A percentile compares a stretch with the other conserved stretches of the same genome.
phyloP scores from a whole-genome alignment of 2,113 vertebrate genomes.

The Solenodon paradoxus region DNA sequence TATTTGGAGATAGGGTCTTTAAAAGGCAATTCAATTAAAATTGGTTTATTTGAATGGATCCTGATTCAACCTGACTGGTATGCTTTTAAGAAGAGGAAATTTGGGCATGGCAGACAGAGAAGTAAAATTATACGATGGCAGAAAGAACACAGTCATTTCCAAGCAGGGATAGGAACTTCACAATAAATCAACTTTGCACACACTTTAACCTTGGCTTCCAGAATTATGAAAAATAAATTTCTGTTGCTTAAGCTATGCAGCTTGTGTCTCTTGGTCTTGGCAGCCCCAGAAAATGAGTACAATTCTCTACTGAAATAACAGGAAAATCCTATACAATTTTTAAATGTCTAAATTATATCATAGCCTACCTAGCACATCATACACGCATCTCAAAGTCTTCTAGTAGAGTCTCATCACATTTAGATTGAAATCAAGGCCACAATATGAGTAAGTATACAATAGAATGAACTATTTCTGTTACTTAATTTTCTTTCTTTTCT shows the following conservation, averaged over 20 bases:
- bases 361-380: not conserved
- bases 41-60: not conserved
- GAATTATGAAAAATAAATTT: not conserved
- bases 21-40: not conserved
- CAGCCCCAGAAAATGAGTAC: not conserved
- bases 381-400: not conserved
- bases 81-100: not conserved
- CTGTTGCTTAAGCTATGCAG: not conserved
- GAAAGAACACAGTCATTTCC: not conserved
- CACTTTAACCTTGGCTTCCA: not conserved
- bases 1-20: not conserved
- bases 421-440: not conserved
- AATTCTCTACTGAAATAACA: not conserved
- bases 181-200: not conserved
- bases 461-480: not conserved
- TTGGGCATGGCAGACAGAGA: not conserved
- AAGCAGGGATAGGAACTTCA: not conserved
- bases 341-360: not conserved
- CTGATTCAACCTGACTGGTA: not conserved
- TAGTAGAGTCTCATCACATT: not conserved
- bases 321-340: not conserved
- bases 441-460: not conserved
- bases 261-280: not conserved
- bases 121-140: not conserved
- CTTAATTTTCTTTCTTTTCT: not conserved